Conservation (phyloP, 1,140 invertebrate species). For the Drosophila erecta region DNA sequence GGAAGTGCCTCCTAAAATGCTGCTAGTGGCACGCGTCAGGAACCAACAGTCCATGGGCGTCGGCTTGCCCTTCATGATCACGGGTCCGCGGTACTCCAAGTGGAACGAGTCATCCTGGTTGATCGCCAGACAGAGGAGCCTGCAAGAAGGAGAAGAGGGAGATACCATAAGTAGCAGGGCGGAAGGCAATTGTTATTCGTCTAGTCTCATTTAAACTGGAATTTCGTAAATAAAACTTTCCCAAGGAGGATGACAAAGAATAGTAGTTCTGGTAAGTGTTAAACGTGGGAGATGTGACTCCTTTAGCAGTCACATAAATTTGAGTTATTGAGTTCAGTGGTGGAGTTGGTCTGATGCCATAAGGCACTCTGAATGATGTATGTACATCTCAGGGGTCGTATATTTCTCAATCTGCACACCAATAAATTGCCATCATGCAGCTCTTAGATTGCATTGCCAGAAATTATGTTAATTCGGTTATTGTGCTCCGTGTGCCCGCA, state of each 20-base stretch:
- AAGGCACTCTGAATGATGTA: conserved; percentile 35
- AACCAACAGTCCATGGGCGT: conserved; percentile 98
- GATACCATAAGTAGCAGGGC: background rate
- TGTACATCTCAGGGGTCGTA: conserved; percentile 17
- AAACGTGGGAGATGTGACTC: conserved; percentile 6
- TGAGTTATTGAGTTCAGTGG: conserved; percentile 18
- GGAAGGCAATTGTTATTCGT: background rate
- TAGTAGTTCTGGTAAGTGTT: background rate
- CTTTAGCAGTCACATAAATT: conserved; percentile 15
- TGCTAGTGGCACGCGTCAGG: conserved; percentile 87
- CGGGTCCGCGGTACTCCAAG: conserved; percentile 94
- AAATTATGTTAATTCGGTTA: conserved; percentile 49
- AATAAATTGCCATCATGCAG: conserved; percentile 26
- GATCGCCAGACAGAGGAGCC: conserved; percentile 91
- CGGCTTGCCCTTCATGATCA: conserved; percentile 98
- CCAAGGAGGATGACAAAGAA: background rate
- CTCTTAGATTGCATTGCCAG: conserved; percentile 35
- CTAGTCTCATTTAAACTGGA: background rate
- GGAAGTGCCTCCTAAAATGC: conserved; percentile 19
- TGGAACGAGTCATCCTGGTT: conserved; percentile 95
- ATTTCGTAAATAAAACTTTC: no score
- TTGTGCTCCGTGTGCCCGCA: conserved; percentile 38
- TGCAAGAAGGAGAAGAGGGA: conserved; percentile 85
- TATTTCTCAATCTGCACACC: conserved; percentile 19
- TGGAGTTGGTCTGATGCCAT: background rate